Evolutionary conservation across 2,113 vertebrate species (phyloP), one percentile per base, ranked within the genome.

Genomic region (Bubo bubo): DNA sequence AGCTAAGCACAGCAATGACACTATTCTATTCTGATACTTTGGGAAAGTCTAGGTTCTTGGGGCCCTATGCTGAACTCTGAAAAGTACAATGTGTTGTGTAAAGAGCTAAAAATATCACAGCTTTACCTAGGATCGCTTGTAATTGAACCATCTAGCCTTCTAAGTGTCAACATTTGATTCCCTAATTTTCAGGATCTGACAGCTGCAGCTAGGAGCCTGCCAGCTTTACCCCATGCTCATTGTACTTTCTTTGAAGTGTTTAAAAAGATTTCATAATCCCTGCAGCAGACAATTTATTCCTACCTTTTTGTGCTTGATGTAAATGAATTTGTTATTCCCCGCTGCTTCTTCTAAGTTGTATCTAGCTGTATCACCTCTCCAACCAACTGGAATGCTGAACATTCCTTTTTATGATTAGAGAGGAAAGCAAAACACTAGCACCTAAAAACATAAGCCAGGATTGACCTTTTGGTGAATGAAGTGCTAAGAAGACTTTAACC

Each of bases 41-140:
- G 80, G 89, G 93, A 89, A 96, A 93, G 74, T 82, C 74, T 12
- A 32, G 56, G 60, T 87, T 75, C 95, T 52, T 70, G 30, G n/a
- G 86, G 93, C 89, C 96, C 86, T 92, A 22, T 23, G 79, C 71
- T 97, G 97, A 98, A 96, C 96, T 97, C 96, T 91, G 73, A 30
- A 93, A 95, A 98, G 95, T n/a, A 97, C 96, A 97, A 94, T 92
- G 96, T 84, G 18, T 92, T 97, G 89, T 96, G 97, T 95, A 97
- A 95, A 92, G 76, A 71, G 95, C 98, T 98, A 98, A 98, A 98
- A 98, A 98, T 98, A 98, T 5, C 95, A 23, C 86, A 72, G 93
- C 96, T 97, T 98, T 97, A 95, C 97, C 97, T 93, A 90, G 96
- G 97, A 97, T 98, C 96, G 93, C 97, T 97, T 96, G 93, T 97